Percentiles rank a stretch among this genome's conserved stretches.
Conservation (phyloP, 2,113 vertebrate species). For the Oncorhynchus tshawytscha region DNA sequence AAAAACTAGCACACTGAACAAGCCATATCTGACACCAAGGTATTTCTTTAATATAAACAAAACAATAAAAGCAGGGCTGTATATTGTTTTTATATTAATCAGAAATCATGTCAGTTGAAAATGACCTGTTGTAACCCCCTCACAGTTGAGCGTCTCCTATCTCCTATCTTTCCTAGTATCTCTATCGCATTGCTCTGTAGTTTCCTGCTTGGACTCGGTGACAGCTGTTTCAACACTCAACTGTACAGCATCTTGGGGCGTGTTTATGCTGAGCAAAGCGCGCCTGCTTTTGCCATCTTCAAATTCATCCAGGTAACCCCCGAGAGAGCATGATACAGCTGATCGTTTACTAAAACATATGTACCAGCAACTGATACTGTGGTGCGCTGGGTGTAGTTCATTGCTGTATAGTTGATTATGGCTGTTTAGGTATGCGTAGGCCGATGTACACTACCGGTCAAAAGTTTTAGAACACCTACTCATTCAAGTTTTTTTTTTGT, state of each 20-base stretch:
- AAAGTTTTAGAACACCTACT: too few species aligned
- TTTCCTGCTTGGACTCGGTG: slow-evolving; percentile 91
- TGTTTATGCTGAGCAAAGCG: slow-evolving; percentile 87
- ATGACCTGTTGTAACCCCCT: neutral
- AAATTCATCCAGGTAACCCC: slow-evolving; percentile 95
- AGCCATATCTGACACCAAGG: slow-evolving; percentile 85
- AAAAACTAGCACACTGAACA: slow-evolving; percentile 73
- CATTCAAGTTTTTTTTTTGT: too few species aligned
- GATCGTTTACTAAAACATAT: neutral
- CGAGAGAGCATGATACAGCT: slow-evolving; percentile 6
- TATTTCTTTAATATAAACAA: slow-evolving; percentile 39
- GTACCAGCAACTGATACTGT: neutral
- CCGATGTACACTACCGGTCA: too few species aligned
- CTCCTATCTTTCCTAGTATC: slow-evolving; percentile 76
- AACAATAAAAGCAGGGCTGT: too few species aligned
- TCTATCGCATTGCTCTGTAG: slow-evolving; percentile 91
- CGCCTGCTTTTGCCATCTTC: slow-evolving; percentile 92
- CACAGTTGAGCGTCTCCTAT: neutral
- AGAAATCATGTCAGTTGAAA: neutral
- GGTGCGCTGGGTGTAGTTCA: neutral
- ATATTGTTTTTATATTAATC: neutral
- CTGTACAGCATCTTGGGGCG: slow-evolving; percentile 92
- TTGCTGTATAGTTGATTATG: neutral
- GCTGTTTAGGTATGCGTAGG: too few species aligned
- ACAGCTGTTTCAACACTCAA: slow-evolving; percentile 98